A percentile compares a stretch with the other conserved stretches of the same genome.
phyloP scores from a whole-genome alignment of 1,140 invertebrate genomes.

The Anadara kagoshimensis region DNA sequence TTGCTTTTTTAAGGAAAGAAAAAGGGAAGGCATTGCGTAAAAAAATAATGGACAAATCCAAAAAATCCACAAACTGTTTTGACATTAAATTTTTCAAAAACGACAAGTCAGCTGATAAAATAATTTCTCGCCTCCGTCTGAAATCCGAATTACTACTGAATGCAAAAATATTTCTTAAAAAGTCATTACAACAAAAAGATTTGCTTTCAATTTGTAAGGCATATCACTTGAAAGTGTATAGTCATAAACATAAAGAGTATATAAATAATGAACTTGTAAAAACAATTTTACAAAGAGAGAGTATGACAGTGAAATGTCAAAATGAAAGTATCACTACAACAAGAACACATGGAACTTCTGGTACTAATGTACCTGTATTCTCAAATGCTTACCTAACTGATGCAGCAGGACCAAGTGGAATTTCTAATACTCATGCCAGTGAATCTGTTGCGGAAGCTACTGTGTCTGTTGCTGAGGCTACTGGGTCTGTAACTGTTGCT shows the following conservation, averaged over 20 bases:
- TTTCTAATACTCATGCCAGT: neutral
- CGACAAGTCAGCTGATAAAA: constrained; percentile 16
- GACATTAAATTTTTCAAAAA: constrained; percentile 15
- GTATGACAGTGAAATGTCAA: no score
- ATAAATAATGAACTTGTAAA: neutral
- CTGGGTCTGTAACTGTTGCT: neutral
- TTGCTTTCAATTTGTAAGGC: neutral
- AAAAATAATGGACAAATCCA: constrained; percentile 16
- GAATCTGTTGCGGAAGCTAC: neutral
- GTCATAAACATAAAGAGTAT: constrained; percentile 7
- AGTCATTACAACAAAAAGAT: constrained; percentile 1
- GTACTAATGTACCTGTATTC: no score
- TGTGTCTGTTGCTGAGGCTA: neutral
- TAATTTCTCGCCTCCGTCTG: constrained; percentile 12
- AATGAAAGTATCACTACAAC: no score
- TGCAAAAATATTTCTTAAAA: neutral
- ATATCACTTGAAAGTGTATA: neutral
- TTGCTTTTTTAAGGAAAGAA: constrained; percentile 10
- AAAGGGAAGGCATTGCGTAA: constrained; percentile 33
- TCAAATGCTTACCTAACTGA: no score
- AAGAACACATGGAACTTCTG: no score
- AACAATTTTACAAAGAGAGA: neutral
- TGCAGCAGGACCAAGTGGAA: neutral
- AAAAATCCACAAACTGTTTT: constrained; percentile 6
- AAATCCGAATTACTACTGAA: constrained; percentile 19